Evolutionary conservation across 2,113 vertebrate genomes (phyloP).

Genomic region (Aleadryas rufinucha): DNA sequence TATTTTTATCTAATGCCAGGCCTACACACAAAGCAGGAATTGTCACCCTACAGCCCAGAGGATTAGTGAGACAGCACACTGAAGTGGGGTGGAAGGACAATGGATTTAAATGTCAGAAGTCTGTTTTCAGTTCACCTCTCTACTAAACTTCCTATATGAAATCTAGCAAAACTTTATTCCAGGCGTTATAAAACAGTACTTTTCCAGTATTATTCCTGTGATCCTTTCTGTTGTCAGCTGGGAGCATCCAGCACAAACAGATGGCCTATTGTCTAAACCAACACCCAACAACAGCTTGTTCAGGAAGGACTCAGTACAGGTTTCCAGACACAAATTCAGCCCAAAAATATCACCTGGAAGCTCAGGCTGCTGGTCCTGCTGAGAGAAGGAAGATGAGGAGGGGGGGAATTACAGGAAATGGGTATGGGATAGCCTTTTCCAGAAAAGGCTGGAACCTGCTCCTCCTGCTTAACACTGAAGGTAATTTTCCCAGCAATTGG

Average conservation of each 20-base stretch:
- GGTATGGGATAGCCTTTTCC: not conserved
- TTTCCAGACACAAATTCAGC: not conserved
- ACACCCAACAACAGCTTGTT: not conserved
- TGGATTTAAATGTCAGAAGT: not conserved
- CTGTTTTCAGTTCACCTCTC: not conserved
- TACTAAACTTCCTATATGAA: not conserved
- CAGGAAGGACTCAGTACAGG: not conserved
- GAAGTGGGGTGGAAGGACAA: not conserved
- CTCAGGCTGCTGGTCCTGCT: not conserved
- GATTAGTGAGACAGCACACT: not conserved
- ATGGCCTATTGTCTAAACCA: not conserved
- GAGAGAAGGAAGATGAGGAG: not conserved
- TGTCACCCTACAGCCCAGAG: not conserved
- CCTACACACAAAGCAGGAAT: not conserved
- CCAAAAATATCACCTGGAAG: not conserved
- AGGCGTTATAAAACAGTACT: not conserved
- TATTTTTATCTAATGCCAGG: not conserved
- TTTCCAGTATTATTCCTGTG: not conserved
- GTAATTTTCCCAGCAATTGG: accelerated
- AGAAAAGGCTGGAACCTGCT: not conserved
- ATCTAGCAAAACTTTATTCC: not conserved
- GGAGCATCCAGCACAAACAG: not conserved
- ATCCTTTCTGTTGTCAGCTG: not conserved
- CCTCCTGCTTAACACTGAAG: not conserved
- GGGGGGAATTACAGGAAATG: not conserved